Percentiles rank a stretch among this genome's conserved stretches.
These are phyloP conservation scores for Melipona quadrifasciata DNA, from an alignment of 1,140 invertebrate species.

Conservation along the genomic window DNA sequence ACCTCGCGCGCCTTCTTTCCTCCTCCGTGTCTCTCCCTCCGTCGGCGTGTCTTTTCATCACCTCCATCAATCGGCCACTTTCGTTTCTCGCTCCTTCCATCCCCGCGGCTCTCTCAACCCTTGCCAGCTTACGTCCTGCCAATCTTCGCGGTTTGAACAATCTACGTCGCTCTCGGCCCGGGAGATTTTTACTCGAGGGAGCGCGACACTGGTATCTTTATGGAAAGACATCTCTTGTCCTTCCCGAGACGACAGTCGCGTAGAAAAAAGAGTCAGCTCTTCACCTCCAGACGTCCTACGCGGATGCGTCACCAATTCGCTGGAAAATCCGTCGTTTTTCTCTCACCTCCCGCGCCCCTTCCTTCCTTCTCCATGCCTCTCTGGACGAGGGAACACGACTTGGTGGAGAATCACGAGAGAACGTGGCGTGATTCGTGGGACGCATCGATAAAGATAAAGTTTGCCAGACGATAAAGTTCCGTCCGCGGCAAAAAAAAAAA, in stretches of 20 bases:
- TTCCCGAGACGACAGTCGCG: neutral
- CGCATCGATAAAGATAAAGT: conserved; percentile 60
- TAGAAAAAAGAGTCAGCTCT: neutral
- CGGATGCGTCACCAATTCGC: conserved; percentile 23
- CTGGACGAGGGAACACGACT: neutral
- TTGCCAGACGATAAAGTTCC: conserved; percentile 57
- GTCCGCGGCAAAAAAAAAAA: conserved; percentile 46
- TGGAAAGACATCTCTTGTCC: neutral
- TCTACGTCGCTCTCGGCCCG: conserved; percentile 5
- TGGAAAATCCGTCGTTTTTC: conserved; percentile 52
- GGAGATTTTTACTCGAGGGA: conserved; percentile 15
- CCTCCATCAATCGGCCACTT: neutral
- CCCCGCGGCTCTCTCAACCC: neutral
- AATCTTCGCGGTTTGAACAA: conserved; percentile 5
- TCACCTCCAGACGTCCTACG: conserved; percentile 52
- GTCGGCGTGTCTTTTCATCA: no score
- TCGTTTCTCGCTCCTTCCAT: conserved; percentile 21
- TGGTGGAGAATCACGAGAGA: no score
- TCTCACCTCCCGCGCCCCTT: no score
- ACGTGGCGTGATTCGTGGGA: neutral
- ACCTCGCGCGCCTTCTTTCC: neutral
- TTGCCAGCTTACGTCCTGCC: no score
- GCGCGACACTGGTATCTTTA: conserved; percentile 27
- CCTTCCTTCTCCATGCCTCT: no score
- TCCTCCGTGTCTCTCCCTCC: neutral